Conservation (phyloP, 2,888 invertebrate genomes). For the Eilema depressum region DNA sequence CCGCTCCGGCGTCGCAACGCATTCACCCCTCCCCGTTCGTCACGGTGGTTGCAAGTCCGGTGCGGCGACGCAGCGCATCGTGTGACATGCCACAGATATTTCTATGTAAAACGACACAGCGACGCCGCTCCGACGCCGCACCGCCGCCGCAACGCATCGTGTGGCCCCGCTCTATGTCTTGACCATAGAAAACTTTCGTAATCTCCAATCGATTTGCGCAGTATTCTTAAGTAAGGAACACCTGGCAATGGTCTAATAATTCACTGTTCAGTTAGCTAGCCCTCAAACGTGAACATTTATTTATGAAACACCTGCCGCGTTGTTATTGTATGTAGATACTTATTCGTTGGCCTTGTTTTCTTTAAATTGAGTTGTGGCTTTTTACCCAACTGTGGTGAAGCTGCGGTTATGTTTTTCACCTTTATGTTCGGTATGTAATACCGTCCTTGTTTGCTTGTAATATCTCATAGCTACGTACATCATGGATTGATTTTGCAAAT, state of each 20-base stretch:
- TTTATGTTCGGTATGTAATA: background rate
- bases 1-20: no score
- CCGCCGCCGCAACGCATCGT: no score
- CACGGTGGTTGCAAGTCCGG: no score
- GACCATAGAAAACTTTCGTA: constrained; percentile 14
- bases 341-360: constrained; percentile 1
- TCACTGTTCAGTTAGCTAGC: background rate
- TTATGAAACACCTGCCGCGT: background rate
- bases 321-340: constrained; percentile 1
- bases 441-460: background rate
- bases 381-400: background rate
- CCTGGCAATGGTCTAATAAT: background rate
- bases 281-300: background rate
- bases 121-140: no score
- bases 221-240: constrained; percentile 3
- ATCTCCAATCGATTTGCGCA: constrained; percentile 16
- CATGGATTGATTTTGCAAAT: no score
- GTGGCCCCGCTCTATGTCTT: background rate
- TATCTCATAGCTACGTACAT: no score
- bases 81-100: no score
- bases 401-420: background rate
- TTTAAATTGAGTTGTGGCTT: constrained; percentile 1
- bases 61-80: no score
- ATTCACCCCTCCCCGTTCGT: no score
- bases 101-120: no score